A percentile compares a stretch with the other conserved stretches of the same genome.
Evolutionary conservation across 2,113 vertebrate genomes (phyloP).

Genomic region (Psammodynastes pulverulentus): DNA sequence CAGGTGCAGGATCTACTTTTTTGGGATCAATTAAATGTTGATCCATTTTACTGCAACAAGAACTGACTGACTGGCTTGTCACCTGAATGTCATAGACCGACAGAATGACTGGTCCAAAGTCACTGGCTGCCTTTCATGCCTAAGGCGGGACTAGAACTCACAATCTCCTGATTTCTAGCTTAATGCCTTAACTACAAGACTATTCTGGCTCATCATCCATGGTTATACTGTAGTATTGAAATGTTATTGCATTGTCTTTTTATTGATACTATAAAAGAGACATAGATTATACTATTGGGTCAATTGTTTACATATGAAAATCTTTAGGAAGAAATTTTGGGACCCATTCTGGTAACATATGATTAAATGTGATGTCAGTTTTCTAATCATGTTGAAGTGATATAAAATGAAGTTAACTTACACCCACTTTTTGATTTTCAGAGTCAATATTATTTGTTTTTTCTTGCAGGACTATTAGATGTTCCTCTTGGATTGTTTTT

Average conservation of each 20-base stretch:
- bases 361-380: not conserved
- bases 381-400: not conserved
- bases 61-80: not conserved
- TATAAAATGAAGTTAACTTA: slow-evolving; percentile 58
- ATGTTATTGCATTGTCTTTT: not conserved
- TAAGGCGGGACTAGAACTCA: not conserved
- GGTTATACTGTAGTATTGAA: not conserved
- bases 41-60: not conserved
- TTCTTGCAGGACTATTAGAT: slow-evolving; percentile 54
- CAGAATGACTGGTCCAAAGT: not conserved
- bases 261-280: not conserved
- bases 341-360: not conserved
- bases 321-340: not conserved
- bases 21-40: not conserved
- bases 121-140: not conserved
- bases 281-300: not conserved
- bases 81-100: accelerated
- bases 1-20: not conserved
- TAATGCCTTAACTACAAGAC: not conserved
- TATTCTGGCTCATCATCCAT: not conserved
- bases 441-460: slow-evolving; percentile 42
- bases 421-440: slow-evolving; percentile 60
- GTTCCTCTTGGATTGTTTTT: slow-evolving; percentile 71
- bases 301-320: not conserved
- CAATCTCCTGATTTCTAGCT: not conserved